Evolutionary conservation across 1,140 invertebrate species (phyloP), one percentile per base, ranked within the genome.

Genomic region (Drosophila tropicalis): DNA sequence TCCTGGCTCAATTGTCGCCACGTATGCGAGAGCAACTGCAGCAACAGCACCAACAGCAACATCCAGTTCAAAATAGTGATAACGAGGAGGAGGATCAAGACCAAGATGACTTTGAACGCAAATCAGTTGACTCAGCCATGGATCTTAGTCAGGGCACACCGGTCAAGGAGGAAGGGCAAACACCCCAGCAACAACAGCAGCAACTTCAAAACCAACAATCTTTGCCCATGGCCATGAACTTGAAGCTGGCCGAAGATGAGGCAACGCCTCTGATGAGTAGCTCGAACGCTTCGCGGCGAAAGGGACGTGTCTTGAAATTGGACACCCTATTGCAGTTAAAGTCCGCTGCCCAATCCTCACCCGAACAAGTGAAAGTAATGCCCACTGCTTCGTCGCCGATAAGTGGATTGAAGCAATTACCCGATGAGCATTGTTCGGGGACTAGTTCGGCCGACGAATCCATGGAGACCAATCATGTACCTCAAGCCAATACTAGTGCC

Each of bases 81-180:
- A 75, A 77, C 13, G 76, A 80, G 25, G 77, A 78, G 44, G 64
- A 93, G 86, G 40, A 92, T 85, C 25, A 81, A 67, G 55, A 93
- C 29, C 29, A 29, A 57, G 70, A 82, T 78, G 77, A 92, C 82
- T 41, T 91, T 44, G 81, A 90, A 72, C 61, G 92, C 76, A 64
- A 92, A 91, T 64, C 92, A 67, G 41, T 87, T 69, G 81, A 82
- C 47, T 91, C 90, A 0, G 90, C 90, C 57, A 91, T 91, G 90
- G 90, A 91, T 84, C 74, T 91, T 0, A 90, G 90, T 1, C 87
- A 91, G 6, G 90, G 90, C 25, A 91, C 90, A 0, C 90, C 90
- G 0, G 58, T 80, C 13, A 91, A 91, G 62, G 86, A 91, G 34
- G 83, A 90, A 1, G 72, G 72, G 9, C 62, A 57, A 51, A 55